phyloP scores from a whole-genome alignment of 2,797 vertebrate species.

The Peromyscus eremicus region DNA sequence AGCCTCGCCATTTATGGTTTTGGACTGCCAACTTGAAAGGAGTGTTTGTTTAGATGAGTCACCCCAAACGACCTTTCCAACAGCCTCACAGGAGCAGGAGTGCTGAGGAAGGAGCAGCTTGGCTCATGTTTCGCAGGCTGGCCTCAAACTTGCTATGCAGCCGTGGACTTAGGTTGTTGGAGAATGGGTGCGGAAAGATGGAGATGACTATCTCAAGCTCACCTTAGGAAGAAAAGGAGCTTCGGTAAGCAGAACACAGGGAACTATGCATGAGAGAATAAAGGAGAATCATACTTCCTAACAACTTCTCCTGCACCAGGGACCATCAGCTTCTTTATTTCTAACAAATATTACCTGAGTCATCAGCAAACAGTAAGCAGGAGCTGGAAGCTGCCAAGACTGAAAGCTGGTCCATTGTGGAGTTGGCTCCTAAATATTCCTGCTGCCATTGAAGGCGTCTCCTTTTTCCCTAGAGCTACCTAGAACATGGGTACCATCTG shows the following conservation, averaged over 20 bases:
- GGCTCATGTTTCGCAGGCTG: not conserved
- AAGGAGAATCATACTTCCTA: not conserved
- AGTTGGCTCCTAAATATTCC: not conserved
- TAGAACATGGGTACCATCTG: not conserved
- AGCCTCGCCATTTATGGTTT: not conserved
- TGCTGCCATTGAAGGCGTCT: not conserved
- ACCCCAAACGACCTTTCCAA: not conserved
- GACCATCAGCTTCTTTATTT: not conserved
- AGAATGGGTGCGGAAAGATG: not conserved
- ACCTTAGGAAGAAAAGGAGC: not conserved
- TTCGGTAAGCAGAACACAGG: not conserved
- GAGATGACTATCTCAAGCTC: not conserved
- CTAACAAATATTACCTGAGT: not conserved
- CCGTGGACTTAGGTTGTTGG: not conserved
- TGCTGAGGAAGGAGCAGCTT: not conserved
- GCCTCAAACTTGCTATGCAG: not conserved
- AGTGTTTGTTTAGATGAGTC: not conserved
- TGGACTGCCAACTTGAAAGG: not conserved
- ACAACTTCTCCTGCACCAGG: not conserved
- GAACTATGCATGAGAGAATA: slow-evolving; percentile 10
- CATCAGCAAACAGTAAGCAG: not conserved
- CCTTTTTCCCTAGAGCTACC: not conserved
- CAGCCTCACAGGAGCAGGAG: not conserved
- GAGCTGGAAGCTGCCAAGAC: not conserved
- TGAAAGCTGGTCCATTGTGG: not conserved